Evolutionary conservation across 2,797 vertebrate genomes (phyloP).

Genomic region (Ctenopoma kingsleyae): DNA sequence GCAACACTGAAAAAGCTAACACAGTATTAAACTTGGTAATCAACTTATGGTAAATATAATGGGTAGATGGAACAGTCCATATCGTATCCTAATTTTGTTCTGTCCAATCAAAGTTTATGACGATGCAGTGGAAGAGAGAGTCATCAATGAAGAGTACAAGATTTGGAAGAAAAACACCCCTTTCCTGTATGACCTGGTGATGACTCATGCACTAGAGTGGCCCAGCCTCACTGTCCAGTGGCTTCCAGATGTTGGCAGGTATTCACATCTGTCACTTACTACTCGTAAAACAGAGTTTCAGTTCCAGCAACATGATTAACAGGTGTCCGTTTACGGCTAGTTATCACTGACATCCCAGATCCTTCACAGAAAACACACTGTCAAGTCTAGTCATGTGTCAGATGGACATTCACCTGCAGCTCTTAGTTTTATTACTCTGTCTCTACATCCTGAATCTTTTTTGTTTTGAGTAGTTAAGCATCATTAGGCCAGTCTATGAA

Average conservation of each 20-base stretch:
- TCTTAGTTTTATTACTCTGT: no score
- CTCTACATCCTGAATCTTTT: no score
- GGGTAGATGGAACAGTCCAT: no score
- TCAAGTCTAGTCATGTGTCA: no score
- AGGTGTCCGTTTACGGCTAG: not conserved
- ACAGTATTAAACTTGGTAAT: not conserved
- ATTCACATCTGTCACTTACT: not conserved
- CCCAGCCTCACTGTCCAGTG: slow-evolving; percentile 98
- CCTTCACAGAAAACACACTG: no score
- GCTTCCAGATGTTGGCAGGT: slow-evolving; percentile 98
- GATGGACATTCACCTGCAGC: no score
- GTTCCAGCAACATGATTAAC: not conserved
- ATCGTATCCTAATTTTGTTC: not conserved
- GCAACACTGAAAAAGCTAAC: not conserved
- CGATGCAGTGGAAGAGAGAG: slow-evolving; percentile 96
- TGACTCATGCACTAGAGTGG: slow-evolving; percentile 99
- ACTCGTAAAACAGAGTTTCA: not conserved
- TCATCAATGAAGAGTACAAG: slow-evolving; percentile 98
- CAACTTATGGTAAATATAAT: not conserved
- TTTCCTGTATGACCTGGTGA: slow-evolving; percentile 97
- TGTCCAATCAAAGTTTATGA: slow-evolving; percentile 75
- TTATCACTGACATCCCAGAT: no score
- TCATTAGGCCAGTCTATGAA: no score
- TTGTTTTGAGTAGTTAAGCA: no score
- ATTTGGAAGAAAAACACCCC: slow-evolving; percentile 99